phyloP scores from a whole-genome alignment of 1,140 invertebrate genomes.

The Dolichoris vasculosae region DNA sequence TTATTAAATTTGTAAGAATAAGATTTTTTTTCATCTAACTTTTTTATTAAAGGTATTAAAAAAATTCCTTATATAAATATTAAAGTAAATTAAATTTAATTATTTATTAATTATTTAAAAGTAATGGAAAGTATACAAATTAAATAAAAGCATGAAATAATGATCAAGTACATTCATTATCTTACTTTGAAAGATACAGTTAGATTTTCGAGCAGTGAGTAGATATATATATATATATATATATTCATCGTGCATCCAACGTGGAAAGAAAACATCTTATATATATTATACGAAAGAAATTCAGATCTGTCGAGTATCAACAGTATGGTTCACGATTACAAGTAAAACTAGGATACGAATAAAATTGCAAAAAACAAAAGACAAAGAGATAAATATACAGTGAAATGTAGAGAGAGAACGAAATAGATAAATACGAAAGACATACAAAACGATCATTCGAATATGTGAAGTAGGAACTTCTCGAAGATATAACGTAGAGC shows the following conservation, averaged over 20 bases:
- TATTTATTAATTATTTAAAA: too few relatives aligned
- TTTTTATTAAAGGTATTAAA: too few relatives aligned
- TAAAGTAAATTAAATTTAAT: too few relatives aligned
- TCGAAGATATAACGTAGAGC: not conserved
- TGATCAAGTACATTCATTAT: not conserved
- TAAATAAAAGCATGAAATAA: not conserved
- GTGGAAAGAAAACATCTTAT: too few relatives aligned
- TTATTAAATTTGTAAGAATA: too few relatives aligned
- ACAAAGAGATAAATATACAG: not conserved
- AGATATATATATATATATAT: too few relatives aligned
- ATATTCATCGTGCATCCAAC: not conserved
- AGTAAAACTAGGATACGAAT: conserved; percentile 36
- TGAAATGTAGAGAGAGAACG: not conserved
- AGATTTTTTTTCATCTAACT: too few relatives aligned
- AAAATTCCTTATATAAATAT: too few relatives aligned
- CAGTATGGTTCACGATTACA: not conserved
- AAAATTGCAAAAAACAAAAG: conserved; percentile 13
- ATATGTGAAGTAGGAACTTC: conserved; percentile 15
- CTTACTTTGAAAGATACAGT: not conserved
- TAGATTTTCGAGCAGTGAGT: conserved; percentile 2
- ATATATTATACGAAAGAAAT: conserved; percentile 34
- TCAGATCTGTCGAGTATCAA: conserved; percentile 33
- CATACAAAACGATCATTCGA: not conserved
- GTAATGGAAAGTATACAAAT: too few relatives aligned
- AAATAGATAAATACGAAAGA: not conserved